Evolutionary conservation across 1,140 invertebrate genomes (phyloP), one percentile per base, ranked within the genome.

Genomic region (Lepidurus apus): DNA sequence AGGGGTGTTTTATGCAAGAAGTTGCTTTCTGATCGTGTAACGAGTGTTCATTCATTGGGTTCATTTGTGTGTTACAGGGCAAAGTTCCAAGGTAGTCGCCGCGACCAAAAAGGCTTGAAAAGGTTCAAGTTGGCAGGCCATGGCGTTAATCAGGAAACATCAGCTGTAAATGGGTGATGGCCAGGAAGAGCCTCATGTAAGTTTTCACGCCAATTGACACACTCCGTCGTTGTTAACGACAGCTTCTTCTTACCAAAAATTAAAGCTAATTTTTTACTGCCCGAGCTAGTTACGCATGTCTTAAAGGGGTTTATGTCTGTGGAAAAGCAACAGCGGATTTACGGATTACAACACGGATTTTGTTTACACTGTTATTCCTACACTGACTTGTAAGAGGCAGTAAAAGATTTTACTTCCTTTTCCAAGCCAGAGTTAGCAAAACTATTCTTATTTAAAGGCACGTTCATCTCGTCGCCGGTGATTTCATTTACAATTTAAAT

Each of bases 171-270:
- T 65, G 17, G 21, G 53, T 13, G 53, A 65, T 21, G 21, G 21
- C 53, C 53, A 34, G 53, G 53, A 65, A 65, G 53, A 65, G 53
- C 53, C 53, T 65, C 53, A 65, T 65, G 13, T 65, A 65, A 65
- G 53, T 17, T 65, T 65, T 21, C 8, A 21, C 21, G 53, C 53
- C 53, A 65, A 65, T 65, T 65, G 53, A 65, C 7, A 65, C 53
- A 34, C 34, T 34, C 21, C 21, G 8, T 13, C 17, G 53, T 21
- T 65, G 13, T 17, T 21, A 65, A 21, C n/a, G 13, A n/a, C 6
- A 65, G 13, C 53, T 7, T 65, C 1, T 65, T 7, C 6, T 65
- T 65, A 65, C 53, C 17, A 65, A 34, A 34, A 34, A 34, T 34
- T 34, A 34, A 34, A 34, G 34, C 34, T 34, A 34, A 2, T 2